Base-by-base conservation (phyloP, 2,797 vertebrate genomes). In the Hybognathus amarus region DNA sequence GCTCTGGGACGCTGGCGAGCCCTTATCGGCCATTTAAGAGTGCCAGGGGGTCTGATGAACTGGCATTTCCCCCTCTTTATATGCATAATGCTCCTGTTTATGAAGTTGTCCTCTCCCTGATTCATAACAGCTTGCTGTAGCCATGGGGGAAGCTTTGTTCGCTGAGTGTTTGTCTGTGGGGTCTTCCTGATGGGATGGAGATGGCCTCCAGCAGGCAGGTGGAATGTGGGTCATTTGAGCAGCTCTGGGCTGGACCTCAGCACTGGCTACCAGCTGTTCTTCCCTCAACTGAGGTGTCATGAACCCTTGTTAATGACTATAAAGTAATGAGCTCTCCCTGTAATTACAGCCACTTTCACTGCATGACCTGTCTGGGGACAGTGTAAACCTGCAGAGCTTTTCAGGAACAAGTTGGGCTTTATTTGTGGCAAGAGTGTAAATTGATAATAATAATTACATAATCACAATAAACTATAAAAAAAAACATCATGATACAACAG, bases 101-200 rank as follows among this genome's bases (percentile, higher is more conserved):
- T 84, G 88, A 91, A 92, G 89, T 89, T 90, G 83, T 82, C 76
- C 88, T 89, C 89, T 87, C 40, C 90, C 89, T 94, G 92, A 95
- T 94, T 93, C 88, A 87, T 86, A 94, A 92, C 92, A 92, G 92
- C 92, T 92, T 93, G 94, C 90, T 86, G 87, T 92, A 93, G 95
- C 92, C 87, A 90, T 86, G 79, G 91, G 88, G 90, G 89, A 90
- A 71, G 36, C 54, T 50, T 89, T 85, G 76, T 79, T 80, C 83
- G 1, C n/a, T 73, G 40, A 4, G 76, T 61, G 71, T 77, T 45
- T 64, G 54, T 76, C 76, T 78, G 79, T 68, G 40, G 33, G 52
- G 67, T 85, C 77, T 75, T 75, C 7, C 68, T 68, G 83, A 81
- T 81, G 63, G 75, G 78, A 50, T 84, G 45, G 33, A 79, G 83